Conservation (phyloP, 2,797 vertebrate genomes). For the Morelia viridis region DNA sequence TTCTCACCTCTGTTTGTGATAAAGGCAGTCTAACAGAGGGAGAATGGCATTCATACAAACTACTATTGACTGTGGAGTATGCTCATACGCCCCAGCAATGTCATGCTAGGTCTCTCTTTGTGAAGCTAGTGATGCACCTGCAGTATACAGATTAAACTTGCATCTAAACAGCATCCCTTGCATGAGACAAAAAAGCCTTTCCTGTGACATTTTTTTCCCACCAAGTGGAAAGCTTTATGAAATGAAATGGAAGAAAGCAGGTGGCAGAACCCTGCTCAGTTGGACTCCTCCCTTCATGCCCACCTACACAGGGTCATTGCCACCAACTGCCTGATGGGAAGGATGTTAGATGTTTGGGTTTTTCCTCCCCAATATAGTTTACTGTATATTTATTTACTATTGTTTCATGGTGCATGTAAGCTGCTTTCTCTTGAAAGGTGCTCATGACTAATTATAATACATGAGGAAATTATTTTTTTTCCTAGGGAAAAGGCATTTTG, state of each 20-base stretch:
- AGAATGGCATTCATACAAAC: background rate
- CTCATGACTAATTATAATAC: background rate
- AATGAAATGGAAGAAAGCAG: background rate
- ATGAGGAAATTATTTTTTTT: background rate
- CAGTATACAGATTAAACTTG: background rate
- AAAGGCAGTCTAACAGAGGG: background rate
- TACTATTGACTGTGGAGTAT: background rate
- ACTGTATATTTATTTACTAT: background rate
- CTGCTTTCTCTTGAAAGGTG: background rate
- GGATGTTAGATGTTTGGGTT: background rate
- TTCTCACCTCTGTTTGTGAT: background rate
- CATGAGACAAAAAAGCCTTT: background rate
- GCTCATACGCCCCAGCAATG: background rate
- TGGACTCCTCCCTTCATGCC: background rate
- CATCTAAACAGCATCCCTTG: background rate
- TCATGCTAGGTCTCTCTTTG: background rate
- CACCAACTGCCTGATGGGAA: background rate
- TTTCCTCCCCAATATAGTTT: background rate
- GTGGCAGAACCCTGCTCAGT: background rate
- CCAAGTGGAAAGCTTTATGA: background rate
- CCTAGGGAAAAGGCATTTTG: background rate
- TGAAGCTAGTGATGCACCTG: background rate
- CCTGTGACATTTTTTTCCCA: background rate
- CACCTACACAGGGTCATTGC: background rate
- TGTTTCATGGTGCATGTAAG: background rate